These are phyloP conservation scores for Odocoileus virginianus DNA, from an alignment of 2,113 vertebrate species.

Conservation along the genomic window DNA sequence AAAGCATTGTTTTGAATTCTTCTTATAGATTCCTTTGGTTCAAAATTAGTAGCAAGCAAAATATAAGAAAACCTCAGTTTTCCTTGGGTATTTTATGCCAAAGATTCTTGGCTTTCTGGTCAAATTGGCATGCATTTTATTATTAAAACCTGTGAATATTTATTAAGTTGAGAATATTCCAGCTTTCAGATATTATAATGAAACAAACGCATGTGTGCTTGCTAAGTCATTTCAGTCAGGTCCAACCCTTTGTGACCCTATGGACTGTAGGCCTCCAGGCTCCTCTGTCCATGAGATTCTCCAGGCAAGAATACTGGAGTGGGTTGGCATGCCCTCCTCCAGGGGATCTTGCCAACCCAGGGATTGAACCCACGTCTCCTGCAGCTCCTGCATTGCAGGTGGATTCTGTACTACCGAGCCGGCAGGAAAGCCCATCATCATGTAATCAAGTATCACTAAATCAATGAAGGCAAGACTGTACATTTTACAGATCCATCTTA, in stretches of 20 bases:
- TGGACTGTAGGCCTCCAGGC: not conserved
- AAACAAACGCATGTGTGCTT: not conserved
- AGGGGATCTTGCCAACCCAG: not conserved
- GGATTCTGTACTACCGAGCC: not conserved
- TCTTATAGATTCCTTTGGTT: not conserved
- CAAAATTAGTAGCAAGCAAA: not conserved
- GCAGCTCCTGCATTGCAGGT: not conserved
- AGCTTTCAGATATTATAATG: constrained; percentile 17
- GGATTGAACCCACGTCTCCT: rapidly evolving
- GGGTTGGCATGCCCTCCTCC: not conserved
- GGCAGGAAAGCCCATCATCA: not conserved
- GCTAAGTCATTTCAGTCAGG: not conserved
- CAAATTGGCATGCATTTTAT: not conserved
- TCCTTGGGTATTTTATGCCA: not conserved
- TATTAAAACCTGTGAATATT: not conserved
- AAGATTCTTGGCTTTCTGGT: not conserved
- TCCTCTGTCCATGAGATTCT: not conserved
- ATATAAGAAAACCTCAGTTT: not conserved
- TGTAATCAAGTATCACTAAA: not conserved
- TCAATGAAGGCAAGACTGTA: not conserved
- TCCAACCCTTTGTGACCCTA: not conserved
- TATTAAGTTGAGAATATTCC: constrained; percentile 7
- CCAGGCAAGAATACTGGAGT: not conserved
- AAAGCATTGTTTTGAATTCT: not conserved
- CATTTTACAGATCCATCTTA: constrained; percentile 60